phyloP scores from a whole-genome alignment of 2,888 invertebrate species.

The Drosophila setosimentum region DNA sequence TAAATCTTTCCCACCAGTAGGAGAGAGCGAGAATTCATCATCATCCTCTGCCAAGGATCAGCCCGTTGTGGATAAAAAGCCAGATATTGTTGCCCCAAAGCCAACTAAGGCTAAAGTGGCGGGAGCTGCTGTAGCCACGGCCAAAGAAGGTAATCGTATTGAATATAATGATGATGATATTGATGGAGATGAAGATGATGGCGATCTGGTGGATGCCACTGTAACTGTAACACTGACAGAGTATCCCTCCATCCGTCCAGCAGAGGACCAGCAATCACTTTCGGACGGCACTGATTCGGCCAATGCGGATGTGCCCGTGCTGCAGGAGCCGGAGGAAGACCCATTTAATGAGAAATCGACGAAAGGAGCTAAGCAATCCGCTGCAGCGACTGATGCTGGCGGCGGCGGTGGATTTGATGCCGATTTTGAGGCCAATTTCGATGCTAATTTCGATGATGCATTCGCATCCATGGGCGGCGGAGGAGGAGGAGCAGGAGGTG shows the following conservation, averaged over 20 bases:
- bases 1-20: slow-evolving; percentile 90
- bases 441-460: slow-evolving; percentile 84
- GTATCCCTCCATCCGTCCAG: slow-evolving; percentile 63
- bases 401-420: slow-evolving; percentile 81
- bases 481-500: slow-evolving; percentile 44
- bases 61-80: slow-evolving; percentile 62
- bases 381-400: slow-evolving; percentile 36
- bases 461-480: slow-evolving; percentile 78
- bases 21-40: slow-evolving; percentile 75
- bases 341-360: slow-evolving; percentile 80
- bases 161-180: slow-evolving; percentile 4
- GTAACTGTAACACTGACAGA: slow-evolving; percentile 69
- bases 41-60: slow-evolving; percentile 38
- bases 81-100: slow-evolving; percentile 61
- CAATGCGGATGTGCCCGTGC: slow-evolving; percentile 67
- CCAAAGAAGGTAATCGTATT: slow-evolving; percentile 73
- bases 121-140: slow-evolving; percentile 41
- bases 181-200: slow-evolving; percentile 1
- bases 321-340: slow-evolving; percentile 80
- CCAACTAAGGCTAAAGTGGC: slow-evolving; percentile 52
- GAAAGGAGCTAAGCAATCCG: slow-evolving; percentile 34
- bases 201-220: slow-evolving; percentile 43
- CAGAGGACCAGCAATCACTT: slow-evolving; percentile 76
- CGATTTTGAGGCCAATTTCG: slow-evolving; percentile 85
- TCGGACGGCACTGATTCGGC: slow-evolving; percentile 76